Base-by-base conservation (phyloP, 2,113 vertebrate genomes). In the Corydoras maculifer region DNA sequence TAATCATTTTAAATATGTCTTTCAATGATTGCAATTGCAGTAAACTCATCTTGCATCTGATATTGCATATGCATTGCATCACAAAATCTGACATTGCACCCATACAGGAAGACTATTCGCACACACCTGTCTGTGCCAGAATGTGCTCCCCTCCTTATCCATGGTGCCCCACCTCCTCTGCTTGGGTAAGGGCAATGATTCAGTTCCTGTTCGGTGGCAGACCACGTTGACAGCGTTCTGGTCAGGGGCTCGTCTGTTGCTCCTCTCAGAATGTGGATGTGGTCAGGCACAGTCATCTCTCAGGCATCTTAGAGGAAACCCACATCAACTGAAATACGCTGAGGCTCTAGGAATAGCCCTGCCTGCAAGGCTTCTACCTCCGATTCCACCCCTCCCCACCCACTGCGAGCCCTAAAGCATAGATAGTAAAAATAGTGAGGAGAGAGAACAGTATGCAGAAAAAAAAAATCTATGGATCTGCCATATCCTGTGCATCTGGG, bases 261-360 rank as follows among this genome's bases (percentile, higher is more conserved):
- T 80, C 74, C 77, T 71, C 73, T 68, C 78, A 72, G 54, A 82
- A 80, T 78, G 92, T 94, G 94, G 93, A 96, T 97, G 96, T 97
- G 95, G 94, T 97, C 88, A 81, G 91, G 88, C 88, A 78, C 82
- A 97, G 93, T 97, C 94, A 96, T 97, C 94, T 94, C 91, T 87
- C 88, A 96, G 91, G 91, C 92, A 94, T 93, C 91, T 93, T 83
- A 90, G 91, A 97, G 94, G 95, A 98, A 98, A 98, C 90, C 93
- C 93, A 93, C 93, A 96, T 94, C 92, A 96, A 96, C 94, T 96
- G 94, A 93, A 93, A 93, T 86, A 82, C 70, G 73, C 81, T 88
- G 84, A 83, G 80, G 84, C 87, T 89, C 86, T 84, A 86, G 85
- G 88, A 88, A 88, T 88, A 89, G 84, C 87, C 83, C 73, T 77